These are phyloP conservation scores for Rhipidura dahli DNA, from an alignment of 2,113 vertebrate species.

Conservation along the genomic window DNA sequence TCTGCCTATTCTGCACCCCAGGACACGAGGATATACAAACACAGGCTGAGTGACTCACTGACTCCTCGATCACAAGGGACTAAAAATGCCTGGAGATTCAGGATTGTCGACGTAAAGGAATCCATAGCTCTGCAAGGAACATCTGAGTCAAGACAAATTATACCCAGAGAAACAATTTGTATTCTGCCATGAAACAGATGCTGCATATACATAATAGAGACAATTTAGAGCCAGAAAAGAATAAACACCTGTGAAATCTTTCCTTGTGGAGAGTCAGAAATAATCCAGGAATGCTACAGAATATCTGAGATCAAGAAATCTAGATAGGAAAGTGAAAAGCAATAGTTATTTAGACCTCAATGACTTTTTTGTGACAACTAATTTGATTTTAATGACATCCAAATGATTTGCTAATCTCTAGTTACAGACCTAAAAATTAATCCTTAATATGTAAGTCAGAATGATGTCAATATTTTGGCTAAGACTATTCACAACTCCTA, in stretches of 20 bases:
- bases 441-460: slow-evolving; percentile 6
- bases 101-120: neutral
- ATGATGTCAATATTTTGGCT: slow-evolving; percentile 58
- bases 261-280: neutral
- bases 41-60: neutral
- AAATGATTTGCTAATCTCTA: neutral
- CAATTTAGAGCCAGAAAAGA: neutral
- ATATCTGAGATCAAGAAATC: neutral
- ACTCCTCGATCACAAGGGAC: neutral
- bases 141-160: neutral
- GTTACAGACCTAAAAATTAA: slow-evolving; percentile 22
- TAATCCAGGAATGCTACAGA: neutral
- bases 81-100: neutral
- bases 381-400: slow-evolving; percentile 8
- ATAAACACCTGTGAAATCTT: neutral
- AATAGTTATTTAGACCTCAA: neutral
- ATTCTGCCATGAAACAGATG: neutral
- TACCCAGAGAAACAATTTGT: neutral
- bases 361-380: neutral
- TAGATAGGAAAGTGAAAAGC: neutral
- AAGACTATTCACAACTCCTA: neutral
- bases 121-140: neutral
- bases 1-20: neutral
- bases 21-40: neutral
- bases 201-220: neutral